Evolutionary conservation across 92 coral and sea anemone species (phyloP), one percentile per base, ranked within the genome.

Genomic region (Virgularia gustaviana): DNA sequence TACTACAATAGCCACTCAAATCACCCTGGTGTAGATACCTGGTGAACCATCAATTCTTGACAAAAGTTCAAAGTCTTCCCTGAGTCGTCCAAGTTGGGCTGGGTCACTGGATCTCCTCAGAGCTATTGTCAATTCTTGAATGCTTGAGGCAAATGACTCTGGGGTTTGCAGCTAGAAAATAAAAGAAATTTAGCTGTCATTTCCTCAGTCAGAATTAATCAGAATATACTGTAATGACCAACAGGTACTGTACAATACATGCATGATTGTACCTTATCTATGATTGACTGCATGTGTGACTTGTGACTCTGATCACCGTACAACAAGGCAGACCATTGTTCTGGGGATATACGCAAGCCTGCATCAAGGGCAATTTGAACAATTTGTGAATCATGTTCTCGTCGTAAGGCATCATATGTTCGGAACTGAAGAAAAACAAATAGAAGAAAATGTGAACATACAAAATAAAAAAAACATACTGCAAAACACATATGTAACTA

Each of bases 51-150:
- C 98, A 76, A 92, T 89, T 74, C 77, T 70, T 11, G 98, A 92
- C 23, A 92, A 86, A 39, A 89, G 78, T 63, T 92, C 96, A 85
- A 92, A 92, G 67, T 92, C 92, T 5, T 79, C 76, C 49, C 96
- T 78, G 15, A 92, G 86, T 65, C 83, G 83, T 72, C 91, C 88
- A 2, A 92, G 90, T 57, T 92, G 83, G 11, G 96, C 98, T 4
- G 98, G 98, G 35, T 92, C 98, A 16, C 90, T 88, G 20, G 98
- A 92, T 51, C 98, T 72, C 75, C 89, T 96, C 28, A 92, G 75
- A 9, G 96, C 95, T 43, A 92, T 89, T 36, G 90, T 85, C 83
- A 92, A 55, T 56, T 92, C 98, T 49, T 89, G 94, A 27, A 92
- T 92, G 54, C 98, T 92, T 70, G 88, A 84, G 10, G 96, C 88